Evolutionary conservation across 2,113 vertebrate species (phyloP).

Genomic region (Mionectes macconnelli): DNA sequence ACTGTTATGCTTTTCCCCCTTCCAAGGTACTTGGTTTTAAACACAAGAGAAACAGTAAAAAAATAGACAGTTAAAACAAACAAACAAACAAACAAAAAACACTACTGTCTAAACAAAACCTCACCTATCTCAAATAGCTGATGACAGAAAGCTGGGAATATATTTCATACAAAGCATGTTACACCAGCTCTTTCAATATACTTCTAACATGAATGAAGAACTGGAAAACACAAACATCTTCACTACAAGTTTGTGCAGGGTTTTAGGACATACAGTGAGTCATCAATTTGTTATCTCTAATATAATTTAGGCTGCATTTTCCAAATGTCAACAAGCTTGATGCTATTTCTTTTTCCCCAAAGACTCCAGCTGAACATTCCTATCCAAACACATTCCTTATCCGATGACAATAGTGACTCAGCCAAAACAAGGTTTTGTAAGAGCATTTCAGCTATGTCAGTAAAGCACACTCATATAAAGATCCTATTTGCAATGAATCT

Average conservation of each 20-base stretch:
- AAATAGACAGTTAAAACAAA: not conserved
- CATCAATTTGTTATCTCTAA: not conserved
- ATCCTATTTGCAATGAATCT: not conserved
- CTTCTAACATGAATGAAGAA: not conserved
- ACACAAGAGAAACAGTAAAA: not conserved
- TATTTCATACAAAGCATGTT: not conserved
- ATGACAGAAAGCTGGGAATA: not conserved
- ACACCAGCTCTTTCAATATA: not conserved
- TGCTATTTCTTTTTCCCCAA: not conserved
- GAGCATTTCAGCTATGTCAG: not conserved
- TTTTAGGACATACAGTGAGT: not conserved
- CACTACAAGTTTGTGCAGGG: not conserved
- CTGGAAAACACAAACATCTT: not conserved
- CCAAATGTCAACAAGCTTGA: not conserved
- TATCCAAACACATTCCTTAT: slow-evolving; percentile 37
- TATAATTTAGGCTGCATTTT: not conserved
- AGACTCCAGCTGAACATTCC: not conserved
- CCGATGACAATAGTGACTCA: slow-evolving; percentile 60
- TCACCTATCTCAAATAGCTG: not conserved
- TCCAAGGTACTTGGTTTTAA: not conserved
- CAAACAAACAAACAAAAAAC: too few relatives aligned
- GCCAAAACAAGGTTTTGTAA: slow-evolving; percentile 52
- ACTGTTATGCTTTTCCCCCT: not conserved
- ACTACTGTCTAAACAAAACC: not conserved
- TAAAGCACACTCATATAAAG: not conserved